phyloP scores from a whole-genome alignment of 1,140 invertebrate genomes.

The Apis florea region DNA sequence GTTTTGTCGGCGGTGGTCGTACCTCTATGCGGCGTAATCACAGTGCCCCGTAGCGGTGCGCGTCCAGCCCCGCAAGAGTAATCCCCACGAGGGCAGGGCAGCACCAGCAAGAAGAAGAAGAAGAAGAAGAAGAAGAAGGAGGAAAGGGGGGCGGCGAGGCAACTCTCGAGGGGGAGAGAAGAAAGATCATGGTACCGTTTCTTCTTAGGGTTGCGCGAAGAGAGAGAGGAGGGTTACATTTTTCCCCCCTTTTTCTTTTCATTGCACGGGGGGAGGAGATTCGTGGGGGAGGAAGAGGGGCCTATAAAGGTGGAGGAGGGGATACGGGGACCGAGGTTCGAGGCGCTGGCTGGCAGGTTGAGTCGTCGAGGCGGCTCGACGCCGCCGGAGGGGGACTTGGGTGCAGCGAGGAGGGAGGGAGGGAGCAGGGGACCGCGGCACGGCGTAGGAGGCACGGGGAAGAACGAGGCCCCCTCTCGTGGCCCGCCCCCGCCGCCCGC shows the following conservation, averaged over 20 bases:
- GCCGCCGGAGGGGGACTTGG: slow-evolving; percentile 61
- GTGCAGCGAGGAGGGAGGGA: slow-evolving; percentile 43
- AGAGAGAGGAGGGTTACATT: too few relatives aligned
- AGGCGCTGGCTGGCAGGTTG: slow-evolving; percentile 68
- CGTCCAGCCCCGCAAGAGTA: slow-evolving; percentile 54
- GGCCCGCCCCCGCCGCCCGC: slow-evolving; percentile 76
- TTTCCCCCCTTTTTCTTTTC: too few relatives aligned
- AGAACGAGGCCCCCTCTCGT: slow-evolving; percentile 58
- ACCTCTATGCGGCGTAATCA: slow-evolving; percentile 73
- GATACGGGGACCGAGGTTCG: slow-evolving; percentile 49
- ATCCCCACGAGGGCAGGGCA: slow-evolving; percentile 58
- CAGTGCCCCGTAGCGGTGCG: slow-evolving; percentile 76
- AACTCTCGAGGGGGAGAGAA: background rate
- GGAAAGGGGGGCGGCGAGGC: slow-evolving; percentile 27
- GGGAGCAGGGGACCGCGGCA: slow-evolving; percentile 33
- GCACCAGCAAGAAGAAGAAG: slow-evolving; percentile 21
- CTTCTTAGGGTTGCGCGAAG: slow-evolving; percentile 28
- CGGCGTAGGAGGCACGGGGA: slow-evolving; percentile 45
- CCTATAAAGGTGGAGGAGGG: slow-evolving; percentile 38
- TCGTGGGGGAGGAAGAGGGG: slow-evolving; percentile 42
- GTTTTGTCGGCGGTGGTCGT: slow-evolving; percentile 74
- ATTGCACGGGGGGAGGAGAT: slow-evolving; percentile 31
- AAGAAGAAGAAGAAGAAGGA: slow-evolving; percentile 5
- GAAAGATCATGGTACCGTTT: slow-evolving; percentile 16
- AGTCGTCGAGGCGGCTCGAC: slow-evolving; percentile 65